Conservation (phyloP, 2,113 vertebrate genomes). For the Apaloderma vittatum region DNA sequence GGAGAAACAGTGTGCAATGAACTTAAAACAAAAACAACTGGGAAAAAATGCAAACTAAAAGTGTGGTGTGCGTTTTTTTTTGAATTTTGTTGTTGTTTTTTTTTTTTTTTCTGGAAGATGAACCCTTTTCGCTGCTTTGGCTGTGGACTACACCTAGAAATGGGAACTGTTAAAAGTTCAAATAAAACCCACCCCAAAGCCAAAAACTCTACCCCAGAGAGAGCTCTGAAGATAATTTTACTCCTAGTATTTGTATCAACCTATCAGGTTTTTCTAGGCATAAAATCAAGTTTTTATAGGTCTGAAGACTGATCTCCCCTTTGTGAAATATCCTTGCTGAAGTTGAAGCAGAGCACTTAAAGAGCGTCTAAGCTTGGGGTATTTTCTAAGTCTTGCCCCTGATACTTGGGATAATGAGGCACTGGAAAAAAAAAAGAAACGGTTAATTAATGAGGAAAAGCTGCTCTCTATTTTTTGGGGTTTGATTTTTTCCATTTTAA, state of each 20-base stretch:
- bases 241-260: not conserved
- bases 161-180: not conserved
- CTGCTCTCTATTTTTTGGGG: not conserved
- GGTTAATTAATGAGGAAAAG: not conserved
- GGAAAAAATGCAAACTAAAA: not conserved
- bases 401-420: not conserved
- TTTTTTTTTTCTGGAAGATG: not conserved
- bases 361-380: not conserved
- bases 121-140: not conserved
- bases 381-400: not conserved
- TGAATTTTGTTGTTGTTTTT: too few relatives aligned
- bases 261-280: not conserved
- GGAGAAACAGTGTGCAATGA: not conserved
- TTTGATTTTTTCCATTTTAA: not conserved
- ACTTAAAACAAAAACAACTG: not conserved
- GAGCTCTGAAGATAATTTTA: not conserved
- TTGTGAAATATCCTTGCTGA: not conserved
- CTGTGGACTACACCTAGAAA: not conserved
- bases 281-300: not conserved
- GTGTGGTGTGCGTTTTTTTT: too few relatives aligned
- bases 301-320: not conserved
- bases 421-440: not conserved
- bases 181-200: not conserved
- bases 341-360: not conserved
- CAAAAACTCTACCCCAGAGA: not conserved